These are phyloP conservation scores for Brachionus asplanchnoidis DNA, from an alignment of 1,140 invertebrate genomes.

Conservation along the genomic window DNA sequence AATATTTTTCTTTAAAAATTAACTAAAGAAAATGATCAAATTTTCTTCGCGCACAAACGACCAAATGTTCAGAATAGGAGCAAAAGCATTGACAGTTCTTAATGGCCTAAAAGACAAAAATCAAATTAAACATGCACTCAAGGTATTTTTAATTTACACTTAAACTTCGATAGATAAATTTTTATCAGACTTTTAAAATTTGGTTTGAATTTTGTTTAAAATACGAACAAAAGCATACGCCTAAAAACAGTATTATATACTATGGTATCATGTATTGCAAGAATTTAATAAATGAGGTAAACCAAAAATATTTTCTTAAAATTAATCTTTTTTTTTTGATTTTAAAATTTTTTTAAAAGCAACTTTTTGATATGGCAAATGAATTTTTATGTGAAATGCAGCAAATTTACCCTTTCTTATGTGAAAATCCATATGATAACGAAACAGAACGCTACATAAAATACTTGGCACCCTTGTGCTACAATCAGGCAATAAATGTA, in stretches of 20 bases:
- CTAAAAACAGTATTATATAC: constrained; percentile 30
- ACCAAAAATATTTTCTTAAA: neutral
- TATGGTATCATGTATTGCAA: constrained; percentile 7
- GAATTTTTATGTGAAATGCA: neutral
- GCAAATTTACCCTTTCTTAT: neutral
- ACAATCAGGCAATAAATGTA: constrained; percentile 37
- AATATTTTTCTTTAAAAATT: neutral
- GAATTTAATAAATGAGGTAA: constrained; percentile 19
- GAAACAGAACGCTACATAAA: constrained; percentile 32
- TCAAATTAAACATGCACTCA: neutral
- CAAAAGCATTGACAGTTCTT: neutral
- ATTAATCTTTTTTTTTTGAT: neutral
- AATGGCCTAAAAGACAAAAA: neutral
- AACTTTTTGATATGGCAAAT: neutral
- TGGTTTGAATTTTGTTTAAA: constrained; percentile 40
- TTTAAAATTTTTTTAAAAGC: neutral
- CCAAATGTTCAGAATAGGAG: constrained; percentile 6
- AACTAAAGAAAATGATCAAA: neutral
- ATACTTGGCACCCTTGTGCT: constrained; percentile 20
- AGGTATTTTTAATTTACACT: neutral
- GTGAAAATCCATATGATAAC: constrained; percentile 10
- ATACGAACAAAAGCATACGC: constrained; percentile 16
- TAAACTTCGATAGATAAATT: neutral
- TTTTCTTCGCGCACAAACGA: neutral
- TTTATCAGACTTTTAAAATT: neutral